phyloP scores from a whole-genome alignment of 2,888 invertebrate species.

The Athalia circularis region DNA sequence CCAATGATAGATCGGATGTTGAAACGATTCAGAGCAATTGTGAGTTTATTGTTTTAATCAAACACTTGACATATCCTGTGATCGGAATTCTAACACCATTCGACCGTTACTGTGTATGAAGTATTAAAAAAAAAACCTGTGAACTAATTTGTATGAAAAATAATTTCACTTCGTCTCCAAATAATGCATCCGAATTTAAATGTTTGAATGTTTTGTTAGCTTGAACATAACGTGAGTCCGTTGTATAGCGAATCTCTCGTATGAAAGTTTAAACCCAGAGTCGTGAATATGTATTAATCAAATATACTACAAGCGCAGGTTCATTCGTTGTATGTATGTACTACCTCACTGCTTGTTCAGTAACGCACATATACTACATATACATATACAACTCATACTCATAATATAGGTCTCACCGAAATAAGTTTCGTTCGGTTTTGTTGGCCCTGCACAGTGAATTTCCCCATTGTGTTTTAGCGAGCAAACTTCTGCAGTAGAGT shows the following conservation, averaged over 20 bases:
- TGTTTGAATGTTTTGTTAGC: background rate
- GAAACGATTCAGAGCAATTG: slow-evolving; percentile 21
- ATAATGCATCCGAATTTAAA: background rate
- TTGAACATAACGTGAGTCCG: background rate
- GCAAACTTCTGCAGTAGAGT: slow-evolving; percentile 19
- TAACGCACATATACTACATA: background rate
- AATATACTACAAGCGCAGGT: background rate
- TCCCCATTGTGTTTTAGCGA: slow-evolving; percentile 11
- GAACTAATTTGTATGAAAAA: too few species aligned
- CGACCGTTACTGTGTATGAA: background rate
- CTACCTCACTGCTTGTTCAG: slow-evolving; percentile 28
- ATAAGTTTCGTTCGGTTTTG: slow-evolving; percentile 29
- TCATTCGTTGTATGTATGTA: background rate
- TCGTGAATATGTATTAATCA: slow-evolving; percentile 35
- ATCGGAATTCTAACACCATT: background rate
- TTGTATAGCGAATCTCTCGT: slow-evolving; percentile 5
- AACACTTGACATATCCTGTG: background rate
- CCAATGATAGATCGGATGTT: slow-evolving; percentile 32
- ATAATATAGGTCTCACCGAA: slow-evolving; percentile 5
- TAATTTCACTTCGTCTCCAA: too few species aligned
- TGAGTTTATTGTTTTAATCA: slow-evolving; percentile 33
- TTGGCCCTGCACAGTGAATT: slow-evolving; percentile 7
- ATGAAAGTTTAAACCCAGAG: slow-evolving; percentile 25
- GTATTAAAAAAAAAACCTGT: background rate
- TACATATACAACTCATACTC: background rate